phyloP scores from a whole-genome alignment of 2,888 invertebrate species.

The Phortica okadai region DNA sequence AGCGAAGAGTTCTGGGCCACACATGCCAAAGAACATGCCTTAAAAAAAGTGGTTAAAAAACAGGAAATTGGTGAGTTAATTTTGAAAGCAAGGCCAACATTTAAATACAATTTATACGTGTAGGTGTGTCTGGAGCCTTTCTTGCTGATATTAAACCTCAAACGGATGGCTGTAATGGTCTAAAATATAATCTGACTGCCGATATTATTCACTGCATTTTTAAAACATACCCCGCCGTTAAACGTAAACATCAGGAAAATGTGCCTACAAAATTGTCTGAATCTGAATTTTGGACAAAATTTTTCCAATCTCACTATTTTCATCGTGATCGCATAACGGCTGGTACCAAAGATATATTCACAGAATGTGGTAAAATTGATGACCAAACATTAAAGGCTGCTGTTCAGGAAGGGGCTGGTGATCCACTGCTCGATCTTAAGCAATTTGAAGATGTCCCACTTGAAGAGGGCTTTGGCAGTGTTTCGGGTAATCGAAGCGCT shows the following conservation, averaged over 20 bases:
- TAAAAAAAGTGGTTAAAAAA: conserved; percentile 83
- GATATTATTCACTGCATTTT: conserved; percentile 99
- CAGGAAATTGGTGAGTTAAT: conserved; percentile 87
- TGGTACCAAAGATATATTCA: conserved; percentile 95
- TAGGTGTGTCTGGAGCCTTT: conserved; percentile 85
- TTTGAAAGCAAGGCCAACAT: conserved; percentile 3
- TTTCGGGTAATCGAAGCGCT: conserved; percentile 71
- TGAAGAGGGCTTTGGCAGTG: conserved; percentile 82
- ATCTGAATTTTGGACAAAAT: conserved; percentile 99
- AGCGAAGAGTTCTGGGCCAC: conserved; percentile 99
- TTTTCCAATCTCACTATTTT: conserved; percentile 99
- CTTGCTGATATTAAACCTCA: conserved; percentile 97
- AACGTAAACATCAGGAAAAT: conserved; percentile 96
- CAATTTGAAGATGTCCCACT: conserved; percentile 84
- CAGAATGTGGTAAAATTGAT: conserved; percentile 97
- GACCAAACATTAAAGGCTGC: conserved; percentile 88
- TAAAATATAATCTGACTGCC: conserved; percentile 96
- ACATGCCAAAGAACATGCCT: conserved; percentile 87
- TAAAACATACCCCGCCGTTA: conserved; percentile 98
- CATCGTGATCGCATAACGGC: conserved; percentile 94
- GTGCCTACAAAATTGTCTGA: conserved; percentile 97
- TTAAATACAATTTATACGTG: background rate
- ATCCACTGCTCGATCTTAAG: conserved; percentile 90
- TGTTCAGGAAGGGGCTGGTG: conserved; percentile 86
- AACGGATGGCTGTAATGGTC: conserved; percentile 96